Conservation (phyloP, 64 coral and sea anemone species). For the Porites australiensis region DNA sequence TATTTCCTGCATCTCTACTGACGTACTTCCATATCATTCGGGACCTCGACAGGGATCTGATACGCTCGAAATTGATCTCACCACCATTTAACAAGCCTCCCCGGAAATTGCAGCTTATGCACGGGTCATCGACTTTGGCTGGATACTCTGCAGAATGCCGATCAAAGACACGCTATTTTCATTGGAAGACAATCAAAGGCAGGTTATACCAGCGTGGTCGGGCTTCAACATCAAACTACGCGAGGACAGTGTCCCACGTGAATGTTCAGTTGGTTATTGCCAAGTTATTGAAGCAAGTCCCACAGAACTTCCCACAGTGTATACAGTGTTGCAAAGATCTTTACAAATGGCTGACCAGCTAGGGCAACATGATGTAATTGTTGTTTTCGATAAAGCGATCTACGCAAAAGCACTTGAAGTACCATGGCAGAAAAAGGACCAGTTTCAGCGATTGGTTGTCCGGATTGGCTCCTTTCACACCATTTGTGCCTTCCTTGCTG, state of each 20-base stretch:
- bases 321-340: too few relatives aligned
- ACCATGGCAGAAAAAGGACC: too few relatives aligned
- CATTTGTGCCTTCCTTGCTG: too few relatives aligned
- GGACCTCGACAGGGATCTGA: slow-evolving; percentile 34
- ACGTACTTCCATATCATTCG: slow-evolving; percentile 25
- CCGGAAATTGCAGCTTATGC: slow-evolving; percentile 27
- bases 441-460: too few relatives aligned
- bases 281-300: slow-evolving; percentile 47
- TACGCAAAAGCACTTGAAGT: too few relatives aligned
- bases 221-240: slow-evolving; percentile 24
- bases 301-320: too few relatives aligned
- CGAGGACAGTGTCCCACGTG: not conserved
- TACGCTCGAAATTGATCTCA: too few relatives aligned
- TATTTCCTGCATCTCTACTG: slow-evolving; percentile 8
- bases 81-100: slow-evolving; percentile 26
- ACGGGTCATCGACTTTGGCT: slow-evolving; percentile 49
- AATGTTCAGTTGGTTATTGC: slow-evolving; percentile 42
- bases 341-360: too few relatives aligned
- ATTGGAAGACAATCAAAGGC: not conserved
- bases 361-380: too few relatives aligned
- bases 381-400: too few relatives aligned
- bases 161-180: slow-evolving; percentile 21
- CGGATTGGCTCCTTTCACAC: too few relatives aligned
- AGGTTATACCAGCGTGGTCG: slow-evolving; percentile 41
- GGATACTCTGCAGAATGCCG: slow-evolving; percentile 51